Conservation (phyloP, 2,888 invertebrate species). For the Acrobasis suavella region DNA sequence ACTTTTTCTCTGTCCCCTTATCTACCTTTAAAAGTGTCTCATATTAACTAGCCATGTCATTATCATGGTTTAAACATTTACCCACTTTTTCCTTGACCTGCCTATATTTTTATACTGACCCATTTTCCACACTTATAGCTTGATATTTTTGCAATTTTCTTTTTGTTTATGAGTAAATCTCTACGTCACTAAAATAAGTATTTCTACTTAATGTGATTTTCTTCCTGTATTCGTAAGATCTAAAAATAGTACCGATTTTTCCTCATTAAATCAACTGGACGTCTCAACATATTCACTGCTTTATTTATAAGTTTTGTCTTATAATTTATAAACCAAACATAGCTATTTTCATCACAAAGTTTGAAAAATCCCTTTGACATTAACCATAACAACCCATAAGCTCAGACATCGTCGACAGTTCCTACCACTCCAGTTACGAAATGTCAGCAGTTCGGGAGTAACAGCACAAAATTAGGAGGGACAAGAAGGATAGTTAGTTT, state of each 20-base stretch:
- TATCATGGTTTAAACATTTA: too few relatives aligned
- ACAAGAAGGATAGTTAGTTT: not conserved
- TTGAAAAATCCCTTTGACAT: not conserved
- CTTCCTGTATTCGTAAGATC: too few relatives aligned
- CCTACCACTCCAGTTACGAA: constrained; percentile 13
- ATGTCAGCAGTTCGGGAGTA: constrained; percentile 2
- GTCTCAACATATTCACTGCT: not conserved
- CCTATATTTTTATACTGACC: too few relatives aligned
- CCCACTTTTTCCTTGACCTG: too few relatives aligned
- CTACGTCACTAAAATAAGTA: too few relatives aligned
- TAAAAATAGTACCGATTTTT: not conserved
- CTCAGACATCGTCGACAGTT: not conserved
- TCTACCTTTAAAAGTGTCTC: too few relatives aligned
- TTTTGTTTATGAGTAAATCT: too few relatives aligned
- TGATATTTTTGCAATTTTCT: too few relatives aligned
- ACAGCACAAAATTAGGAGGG: not conserved
- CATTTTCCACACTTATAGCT: too few relatives aligned
- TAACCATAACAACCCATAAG: constrained; percentile 9
- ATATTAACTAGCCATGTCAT: too few relatives aligned
- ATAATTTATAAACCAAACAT: not conserved
- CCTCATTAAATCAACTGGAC: not conserved
- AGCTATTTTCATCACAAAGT: not conserved
- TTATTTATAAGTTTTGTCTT: not conserved
- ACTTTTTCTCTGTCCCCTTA: too few relatives aligned
- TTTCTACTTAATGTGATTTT: too few relatives aligned